Percentiles rank a stretch among this genome's conserved stretches.
Evolutionary conservation across 2,113 vertebrate genomes (phyloP).

Genomic region (Perca fluviatilis): DNA sequence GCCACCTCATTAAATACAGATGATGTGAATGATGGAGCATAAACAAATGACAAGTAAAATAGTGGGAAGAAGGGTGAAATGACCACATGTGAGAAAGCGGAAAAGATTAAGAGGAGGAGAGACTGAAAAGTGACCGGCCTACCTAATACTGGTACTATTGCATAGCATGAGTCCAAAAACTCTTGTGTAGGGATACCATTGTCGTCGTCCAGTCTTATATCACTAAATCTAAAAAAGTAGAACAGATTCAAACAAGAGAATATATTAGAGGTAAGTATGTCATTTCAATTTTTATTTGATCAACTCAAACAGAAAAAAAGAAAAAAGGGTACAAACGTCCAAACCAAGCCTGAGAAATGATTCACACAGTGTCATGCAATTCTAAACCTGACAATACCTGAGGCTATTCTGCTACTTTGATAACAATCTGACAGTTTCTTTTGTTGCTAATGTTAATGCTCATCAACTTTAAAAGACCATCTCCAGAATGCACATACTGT

Average conservation of each 20-base stretch:
- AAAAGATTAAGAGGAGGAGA: slow-evolving; percentile 49
- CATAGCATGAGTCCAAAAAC: slow-evolving; percentile 98
- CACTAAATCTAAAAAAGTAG: slow-evolving; percentile 92
- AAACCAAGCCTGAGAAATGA: slow-evolving; percentile 64
- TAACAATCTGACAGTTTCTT: slow-evolving; percentile 31
- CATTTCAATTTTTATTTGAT: slow-evolving; percentile 74
- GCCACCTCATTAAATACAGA: slow-evolving; percentile 10
- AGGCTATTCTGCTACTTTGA: slow-evolving; percentile 35
- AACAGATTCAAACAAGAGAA: slow-evolving; percentile 82
- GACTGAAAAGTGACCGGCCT: slow-evolving; percentile 77
- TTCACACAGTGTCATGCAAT: slow-evolving; percentile 68
- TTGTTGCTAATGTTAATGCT: background rate
- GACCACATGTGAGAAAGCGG: slow-evolving; percentile 42
- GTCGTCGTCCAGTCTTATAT: slow-evolving; percentile 94
- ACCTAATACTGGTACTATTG: slow-evolving; percentile 98
- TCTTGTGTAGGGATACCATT: slow-evolving; percentile 95
- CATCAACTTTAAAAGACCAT: slow-evolving; percentile 17
- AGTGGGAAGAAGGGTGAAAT: slow-evolving; percentile 18
- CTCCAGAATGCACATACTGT: slow-evolving; percentile 8
- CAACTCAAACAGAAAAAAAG: slow-evolving; percentile 56
- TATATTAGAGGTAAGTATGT: slow-evolving; percentile 61
- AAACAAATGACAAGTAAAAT: slow-evolving; percentile 15
- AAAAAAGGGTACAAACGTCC: slow-evolving; percentile 62
- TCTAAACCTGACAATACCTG: slow-evolving; percentile 47
- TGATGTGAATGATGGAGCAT: slow-evolving; percentile 30